Conservation (phyloP, 1,140 invertebrate species). For the Palaemon carinicauda region DNA sequence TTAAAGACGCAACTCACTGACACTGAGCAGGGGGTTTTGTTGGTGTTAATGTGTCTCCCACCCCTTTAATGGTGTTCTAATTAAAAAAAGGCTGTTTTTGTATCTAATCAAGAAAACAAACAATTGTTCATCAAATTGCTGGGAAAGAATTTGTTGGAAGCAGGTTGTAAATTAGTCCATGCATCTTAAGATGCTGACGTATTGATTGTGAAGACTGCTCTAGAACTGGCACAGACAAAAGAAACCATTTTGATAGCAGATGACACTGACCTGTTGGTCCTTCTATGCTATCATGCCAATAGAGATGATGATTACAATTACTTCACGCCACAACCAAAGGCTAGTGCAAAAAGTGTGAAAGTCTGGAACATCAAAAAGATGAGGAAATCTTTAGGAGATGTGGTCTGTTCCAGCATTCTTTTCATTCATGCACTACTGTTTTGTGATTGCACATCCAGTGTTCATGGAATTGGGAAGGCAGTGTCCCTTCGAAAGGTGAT, state of each 20-base stretch:
- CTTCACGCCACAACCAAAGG: too few species aligned
- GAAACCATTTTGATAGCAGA: neutral
- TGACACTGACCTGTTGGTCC: neutral
- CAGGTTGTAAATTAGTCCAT: neutral
- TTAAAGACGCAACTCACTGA: neutral
- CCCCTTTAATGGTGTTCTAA: neutral
- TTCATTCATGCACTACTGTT: neutral
- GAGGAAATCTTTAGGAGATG: neutral
- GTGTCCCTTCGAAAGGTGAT: neutral
- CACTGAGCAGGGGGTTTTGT: neutral
- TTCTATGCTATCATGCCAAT: neutral
- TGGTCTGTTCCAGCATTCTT: neutral
- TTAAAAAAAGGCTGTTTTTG: neutral
- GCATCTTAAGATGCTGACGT: neutral
- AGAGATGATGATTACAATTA: neutral
- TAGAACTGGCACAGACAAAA: too few species aligned
- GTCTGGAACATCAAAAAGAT: neutral
- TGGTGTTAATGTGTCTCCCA: neutral
- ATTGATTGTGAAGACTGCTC: neutral
- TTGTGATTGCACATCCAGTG: neutral
- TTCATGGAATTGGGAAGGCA: slow-evolving; percentile 5
- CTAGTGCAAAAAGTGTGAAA: too few species aligned
- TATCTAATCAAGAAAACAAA: neutral
- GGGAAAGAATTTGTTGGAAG: neutral
- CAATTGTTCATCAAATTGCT: too few species aligned